Conservation (phyloP, 2,888 invertebrate genomes). For the Pristionchus mayeri region DNA sequence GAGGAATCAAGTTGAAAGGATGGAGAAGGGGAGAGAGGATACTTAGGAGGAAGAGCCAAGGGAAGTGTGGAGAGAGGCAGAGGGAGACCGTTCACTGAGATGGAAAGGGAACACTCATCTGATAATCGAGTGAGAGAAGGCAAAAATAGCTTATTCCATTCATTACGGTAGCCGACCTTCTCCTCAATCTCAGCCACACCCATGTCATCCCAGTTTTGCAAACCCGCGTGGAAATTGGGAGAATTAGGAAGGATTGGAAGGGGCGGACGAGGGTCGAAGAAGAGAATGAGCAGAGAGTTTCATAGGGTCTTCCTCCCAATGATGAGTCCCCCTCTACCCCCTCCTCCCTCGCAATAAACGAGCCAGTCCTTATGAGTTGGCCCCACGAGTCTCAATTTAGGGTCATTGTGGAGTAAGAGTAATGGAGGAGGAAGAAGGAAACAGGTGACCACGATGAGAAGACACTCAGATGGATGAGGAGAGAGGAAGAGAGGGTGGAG, state of each 20-base stretch:
- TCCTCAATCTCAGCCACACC: background rate
- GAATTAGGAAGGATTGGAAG: background rate
- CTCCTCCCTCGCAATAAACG: slow-evolving; percentile 42
- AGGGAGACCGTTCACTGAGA: background rate
- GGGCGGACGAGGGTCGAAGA: background rate
- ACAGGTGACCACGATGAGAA: background rate
- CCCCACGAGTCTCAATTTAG: background rate
- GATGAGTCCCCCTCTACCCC: background rate
- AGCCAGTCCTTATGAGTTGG: slow-evolving; percentile 23
- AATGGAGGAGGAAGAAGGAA: background rate
- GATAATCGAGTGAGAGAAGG: background rate
- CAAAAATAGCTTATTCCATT: background rate
- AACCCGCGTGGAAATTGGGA: background rate
- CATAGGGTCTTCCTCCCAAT: background rate
- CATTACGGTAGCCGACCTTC: background rate
- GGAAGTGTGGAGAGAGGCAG: slow-evolving; percentile 12
- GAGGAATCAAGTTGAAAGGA: slow-evolving; percentile 40
- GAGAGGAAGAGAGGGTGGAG: background rate
- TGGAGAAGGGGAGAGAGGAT: background rate
- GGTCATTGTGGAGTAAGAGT: background rate
- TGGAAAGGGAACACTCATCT: background rate
- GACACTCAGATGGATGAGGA: background rate
- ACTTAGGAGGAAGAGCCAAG: slow-evolving; percentile 11
- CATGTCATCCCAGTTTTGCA: background rate
- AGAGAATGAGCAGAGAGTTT: slow-evolving; percentile 10